Evolutionary conservation across 2,888 invertebrate species (phyloP).

Genomic region (Nasonovia ribisnigri): DNA sequence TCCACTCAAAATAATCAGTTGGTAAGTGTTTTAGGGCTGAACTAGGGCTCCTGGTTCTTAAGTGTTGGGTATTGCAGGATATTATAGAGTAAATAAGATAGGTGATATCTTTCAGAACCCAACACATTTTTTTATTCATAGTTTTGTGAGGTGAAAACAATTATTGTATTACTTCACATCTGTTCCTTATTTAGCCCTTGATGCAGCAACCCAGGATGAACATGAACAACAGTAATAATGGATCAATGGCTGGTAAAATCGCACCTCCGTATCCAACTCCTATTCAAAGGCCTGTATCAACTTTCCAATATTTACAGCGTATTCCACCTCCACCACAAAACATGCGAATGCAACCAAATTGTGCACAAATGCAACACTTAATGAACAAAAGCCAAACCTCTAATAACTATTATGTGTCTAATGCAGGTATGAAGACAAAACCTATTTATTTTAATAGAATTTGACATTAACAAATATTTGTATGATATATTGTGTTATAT

Average conservation of each 20-base stretch:
- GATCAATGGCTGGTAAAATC: constrained; percentile 59
- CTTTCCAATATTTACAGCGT: constrained; percentile 49
- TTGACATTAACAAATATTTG: neutral
- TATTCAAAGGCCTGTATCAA: constrained; percentile 57
- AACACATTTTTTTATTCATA: neutral
- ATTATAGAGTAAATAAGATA: neutral
- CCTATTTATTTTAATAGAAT: neutral
- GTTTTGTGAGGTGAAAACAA: neutral
- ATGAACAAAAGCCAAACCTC: constrained; percentile 60
- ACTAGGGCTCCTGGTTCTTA: neutral
- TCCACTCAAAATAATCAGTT: constrained; percentile 61
- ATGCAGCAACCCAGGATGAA: constrained; percentile 62
- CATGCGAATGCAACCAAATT: constrained; percentile 53
- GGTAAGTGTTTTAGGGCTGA: constrained; percentile 6
- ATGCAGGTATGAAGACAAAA: constrained; percentile 15
- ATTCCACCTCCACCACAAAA: constrained; percentile 63
- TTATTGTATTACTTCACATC: neutral
- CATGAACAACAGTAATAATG: constrained; percentile 50
- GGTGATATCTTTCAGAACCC: neutral
- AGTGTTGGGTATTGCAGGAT: neutral
- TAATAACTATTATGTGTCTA: constrained; percentile 58
- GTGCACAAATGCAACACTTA: constrained; percentile 60
- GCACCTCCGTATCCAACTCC: constrained; percentile 61
- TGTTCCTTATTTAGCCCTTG: constrained; percentile 13
- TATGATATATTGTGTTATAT: neutral